Base-by-base conservation (phyloP, 2,797 vertebrate genomes). In the Hyperoplus lanceolatus region DNA sequence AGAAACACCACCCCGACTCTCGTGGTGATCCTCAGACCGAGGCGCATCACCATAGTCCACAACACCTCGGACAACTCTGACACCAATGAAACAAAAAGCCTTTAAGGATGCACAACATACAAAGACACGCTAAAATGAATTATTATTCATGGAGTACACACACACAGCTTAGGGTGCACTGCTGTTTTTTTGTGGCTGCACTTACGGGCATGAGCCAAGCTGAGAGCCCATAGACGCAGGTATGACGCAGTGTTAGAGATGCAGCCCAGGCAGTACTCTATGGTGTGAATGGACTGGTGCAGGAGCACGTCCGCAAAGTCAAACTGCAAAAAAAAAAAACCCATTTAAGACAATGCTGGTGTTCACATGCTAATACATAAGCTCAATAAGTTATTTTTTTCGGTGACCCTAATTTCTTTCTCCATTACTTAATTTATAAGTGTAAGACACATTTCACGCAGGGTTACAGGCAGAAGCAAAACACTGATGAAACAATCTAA, bases 201-300 rank as follows among this genome's bases (percentile, higher is more conserved):
- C 97, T 97, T 86, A 99, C 98, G 96, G 63, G 97, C 97, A 2
- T 99, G 98, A 12, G 98, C 98, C 91, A 99, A 90, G 90, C 98
- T 99, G 79, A 99, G 95, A 0, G 98, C 98, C 98, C 98, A 99
- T 75, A 99, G 97, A 1, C 98, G 96, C 67, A 99, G 95, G 91
- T 99, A 99, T 2, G 98, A 99, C 0, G 98, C 98, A 0, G 97
- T 99, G 94, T 99, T 99, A 75, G 98, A 99, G 81, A 99, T 97
- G 93, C 98, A 99, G 84, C 98, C 98, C 83, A 99, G 95, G 83
- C 98, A 99, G 90, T 95, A 99, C 83, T 99, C 98, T 2, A 99
- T 99, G 77, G 98, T 99, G 88, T 99, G 98, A 85, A 99, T 99
- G 63, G 97, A 93, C 90, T 99, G 98, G 79, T 99, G 96, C 75